phyloP scores from a whole-genome alignment of 2,113 vertebrate genomes.

The Nothobranchius furzeri region DNA sequence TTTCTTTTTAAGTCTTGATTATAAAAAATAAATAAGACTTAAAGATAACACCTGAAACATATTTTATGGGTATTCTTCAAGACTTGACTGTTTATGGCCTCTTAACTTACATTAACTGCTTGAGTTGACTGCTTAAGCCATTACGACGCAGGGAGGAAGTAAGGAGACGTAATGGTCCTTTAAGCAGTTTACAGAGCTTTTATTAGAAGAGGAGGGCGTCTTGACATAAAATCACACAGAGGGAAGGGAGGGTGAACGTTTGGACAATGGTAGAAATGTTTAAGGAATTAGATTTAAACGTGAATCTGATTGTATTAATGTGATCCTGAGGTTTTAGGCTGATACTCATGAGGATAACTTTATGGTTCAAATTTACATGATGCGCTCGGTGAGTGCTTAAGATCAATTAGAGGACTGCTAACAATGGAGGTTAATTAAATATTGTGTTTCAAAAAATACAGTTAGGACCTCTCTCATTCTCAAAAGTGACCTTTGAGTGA shows the following conservation, averaged over 20 bases:
- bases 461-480: constrained; percentile 22
- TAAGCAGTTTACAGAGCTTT: constrained; percentile 78
- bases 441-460: constrained; percentile 45
- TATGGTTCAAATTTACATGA: constrained; percentile 29
- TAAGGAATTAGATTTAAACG: constrained; percentile 70
- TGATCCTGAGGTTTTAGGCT: constrained; percentile 58
- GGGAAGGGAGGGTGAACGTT: constrained; percentile 36
- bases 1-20: constrained; percentile 11
- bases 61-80: constrained; percentile 44
- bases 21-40: constrained; percentile 12
- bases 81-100: constrained; percentile 34
- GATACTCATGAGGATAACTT: constrained; percentile 46
- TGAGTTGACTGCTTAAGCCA: constrained; percentile 51
- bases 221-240: constrained; percentile 52
- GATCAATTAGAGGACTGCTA: constrained; percentile 46
- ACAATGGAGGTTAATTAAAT: constrained; percentile 32
- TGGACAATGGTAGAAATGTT: constrained; percentile 67
- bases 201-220: constrained; percentile 53
- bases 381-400: constrained; percentile 49
- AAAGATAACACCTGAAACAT: constrained; percentile 48
- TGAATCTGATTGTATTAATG: constrained; percentile 62
- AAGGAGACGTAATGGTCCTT: constrained; percentile 72
- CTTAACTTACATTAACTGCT: constrained; percentile 30
- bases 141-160: constrained; percentile 78
- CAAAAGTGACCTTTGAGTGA: constrained; percentile 17